These are phyloP conservation scores for Nysson spinosus DNA, from an alignment of 2,888 invertebrate species.

Conservation along the genomic window DNA sequence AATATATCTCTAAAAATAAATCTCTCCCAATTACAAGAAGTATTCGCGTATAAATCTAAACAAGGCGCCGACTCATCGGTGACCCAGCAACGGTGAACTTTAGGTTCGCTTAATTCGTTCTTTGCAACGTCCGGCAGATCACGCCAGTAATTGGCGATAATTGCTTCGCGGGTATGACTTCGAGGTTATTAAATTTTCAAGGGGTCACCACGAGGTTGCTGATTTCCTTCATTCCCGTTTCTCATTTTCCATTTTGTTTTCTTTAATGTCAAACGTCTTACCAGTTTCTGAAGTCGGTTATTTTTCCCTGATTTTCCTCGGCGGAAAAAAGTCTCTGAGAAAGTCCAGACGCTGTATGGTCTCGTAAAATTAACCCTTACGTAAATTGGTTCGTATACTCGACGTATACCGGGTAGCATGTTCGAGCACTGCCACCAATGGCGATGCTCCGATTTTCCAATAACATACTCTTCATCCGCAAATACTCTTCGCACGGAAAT, in stretches of 20 bases:
- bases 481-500: no score
- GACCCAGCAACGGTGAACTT: slow-evolving; percentile 42
- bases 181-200: slow-evolving; percentile 56
- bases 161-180: slow-evolving; percentile 43
- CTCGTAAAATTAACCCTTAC: slow-evolving; percentile 49
- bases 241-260: slow-evolving; percentile 10
- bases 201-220: slow-evolving; percentile 38
- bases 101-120: slow-evolving; percentile 60
- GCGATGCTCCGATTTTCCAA: no score
- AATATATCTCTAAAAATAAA: slow-evolving; percentile 8
- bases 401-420: no score
- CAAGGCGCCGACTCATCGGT: neutral
- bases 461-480: no score
- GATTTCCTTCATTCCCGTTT: slow-evolving; percentile 6
- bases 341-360: slow-evolving; percentile 50
- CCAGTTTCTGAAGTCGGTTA: neutral
- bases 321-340: no score
- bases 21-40: no score
- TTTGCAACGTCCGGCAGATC: slow-evolving; percentile 35
- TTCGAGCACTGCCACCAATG: no score
- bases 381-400: neutral
- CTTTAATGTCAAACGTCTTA: no score
- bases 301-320: slow-evolving; percentile 3
- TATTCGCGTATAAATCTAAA: no score
- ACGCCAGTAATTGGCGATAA: slow-evolving; percentile 58